phyloP scores from a whole-genome alignment of 2,797 vertebrate genomes.

The Scolopax bukidnonensis region DNA sequence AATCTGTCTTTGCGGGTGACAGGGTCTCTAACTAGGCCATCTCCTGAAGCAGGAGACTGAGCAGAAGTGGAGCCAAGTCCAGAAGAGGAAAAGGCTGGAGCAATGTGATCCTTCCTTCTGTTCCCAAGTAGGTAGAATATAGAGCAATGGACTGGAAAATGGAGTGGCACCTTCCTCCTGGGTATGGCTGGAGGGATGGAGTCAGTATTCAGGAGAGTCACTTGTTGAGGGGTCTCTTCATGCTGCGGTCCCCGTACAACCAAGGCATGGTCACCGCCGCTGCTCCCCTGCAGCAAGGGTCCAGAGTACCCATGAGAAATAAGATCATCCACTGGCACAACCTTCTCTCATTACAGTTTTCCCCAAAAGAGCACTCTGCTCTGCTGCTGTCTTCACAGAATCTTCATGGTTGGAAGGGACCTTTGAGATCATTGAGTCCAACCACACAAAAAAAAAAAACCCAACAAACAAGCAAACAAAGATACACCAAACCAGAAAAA shows the following conservation, averaged over 20 bases:
- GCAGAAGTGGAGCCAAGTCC: background rate
- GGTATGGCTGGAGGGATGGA: background rate
- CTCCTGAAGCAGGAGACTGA: background rate
- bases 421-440: too few relatives aligned
- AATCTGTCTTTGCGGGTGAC: background rate
- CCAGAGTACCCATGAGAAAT: background rate
- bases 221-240: background rate
- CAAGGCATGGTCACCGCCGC: background rate
- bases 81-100: background rate
- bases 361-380: background rate
- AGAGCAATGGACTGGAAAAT: background rate
- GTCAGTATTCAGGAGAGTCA: background rate
- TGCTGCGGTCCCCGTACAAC: background rate
- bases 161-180: background rate
- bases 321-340: background rate
- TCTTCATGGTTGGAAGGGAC: too few relatives aligned
- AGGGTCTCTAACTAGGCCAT: conserved; percentile 10
- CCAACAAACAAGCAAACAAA: too few relatives aligned
- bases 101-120: background rate
- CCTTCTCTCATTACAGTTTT: background rate
- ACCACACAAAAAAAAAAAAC: too few relatives aligned
- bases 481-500: too few relatives aligned
- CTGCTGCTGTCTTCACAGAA: background rate
- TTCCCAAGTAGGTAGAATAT: background rate
- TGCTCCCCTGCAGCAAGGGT: background rate